Evolutionary conservation across 2,797 vertebrate species (phyloP), one percentile per base, ranked within the genome.

Genomic region (Scyliorhinus canicula): DNA sequence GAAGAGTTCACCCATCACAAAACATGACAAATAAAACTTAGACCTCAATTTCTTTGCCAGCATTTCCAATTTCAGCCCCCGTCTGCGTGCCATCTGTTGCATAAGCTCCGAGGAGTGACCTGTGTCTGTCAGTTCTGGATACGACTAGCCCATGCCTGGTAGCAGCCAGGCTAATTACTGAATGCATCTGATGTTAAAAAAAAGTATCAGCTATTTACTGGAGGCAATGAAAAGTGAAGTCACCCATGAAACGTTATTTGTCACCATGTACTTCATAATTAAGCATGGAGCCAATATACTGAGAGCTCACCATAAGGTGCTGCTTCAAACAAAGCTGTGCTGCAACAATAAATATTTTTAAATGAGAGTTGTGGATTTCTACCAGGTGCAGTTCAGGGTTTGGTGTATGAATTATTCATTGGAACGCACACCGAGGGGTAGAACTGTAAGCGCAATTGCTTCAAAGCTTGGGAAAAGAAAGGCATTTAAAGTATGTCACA

Each of bases 101-200:
- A n/a, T 26, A 74, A 52, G 28, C 44, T 94, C 65, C 47, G 2
- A 21, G 65, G 12, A 47, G 47, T 71, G 28, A 35, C 67, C 93
- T 74, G 11, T 71, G 44, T 50, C 28, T 74, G 93, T 94, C 50
- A 50, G 50, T 11, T 93, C 60, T 67, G 40, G 93, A 50, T 21
- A 47, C 28, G n/a, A 14, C 50, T 74, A 52, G 93, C 14, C 55
- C 16, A 91, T 35, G 12, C 74, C 67, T 94, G 65, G 26, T 74
- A 74, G 47, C 44, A 93, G 63, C 67, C 24, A 94, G 65, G 67
- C 67, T 74, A 94, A 94, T 94, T 74, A 93, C 44, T 71, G 11
- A 52, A 74, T 94, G 47, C 67, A 71, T 71, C 6, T 94, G 31
- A 74, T 71, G n/a, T n/a, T n/a, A 74, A 35, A 50, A 69, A 69